Percentiles rank a stretch among this genome's conserved stretches.
These are phyloP conservation scores for Calephelis virginiensis DNA, from an alignment of 1,140 invertebrate genomes.

Conservation along the genomic window DNA sequence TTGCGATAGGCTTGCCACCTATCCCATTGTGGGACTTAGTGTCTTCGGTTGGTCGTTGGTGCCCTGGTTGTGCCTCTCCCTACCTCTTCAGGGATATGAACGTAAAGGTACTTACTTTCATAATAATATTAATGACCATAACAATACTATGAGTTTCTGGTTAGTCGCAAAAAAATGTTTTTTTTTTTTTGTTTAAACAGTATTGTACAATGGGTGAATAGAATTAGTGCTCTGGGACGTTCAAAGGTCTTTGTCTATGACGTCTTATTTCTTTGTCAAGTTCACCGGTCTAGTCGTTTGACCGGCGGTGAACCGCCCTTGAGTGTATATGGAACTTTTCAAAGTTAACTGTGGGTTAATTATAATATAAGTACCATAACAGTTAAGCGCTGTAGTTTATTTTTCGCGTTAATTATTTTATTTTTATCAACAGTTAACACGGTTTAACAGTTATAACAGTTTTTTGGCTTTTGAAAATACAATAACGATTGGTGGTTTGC, in stretches of 20 bases:
- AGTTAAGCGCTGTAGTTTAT: neutral
- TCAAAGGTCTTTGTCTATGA: slow-evolving; percentile 5
- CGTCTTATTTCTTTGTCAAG: slow-evolving; percentile 15
- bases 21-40: too few species aligned
- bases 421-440: too few species aligned
- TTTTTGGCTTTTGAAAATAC: too few species aligned
- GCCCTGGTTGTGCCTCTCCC: too few species aligned
- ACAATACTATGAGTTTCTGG: neutral
- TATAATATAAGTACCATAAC: neutral
- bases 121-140: too few species aligned
- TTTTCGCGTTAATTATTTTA: neutral
- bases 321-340: neutral
- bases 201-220: neutral
- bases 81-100: too few species aligned
- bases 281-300: slow-evolving; percentile 23
- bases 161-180: neutral
- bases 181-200: neutral
- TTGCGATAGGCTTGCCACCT: too few species aligned
- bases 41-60: too few species aligned
- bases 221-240: neutral
- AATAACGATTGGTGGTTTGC: too few species aligned
- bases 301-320: slow-evolving; percentile 37
- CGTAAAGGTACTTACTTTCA: too few species aligned
- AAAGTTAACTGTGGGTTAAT: too few species aligned
- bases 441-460: too few species aligned